Conservation (phyloP, 1,140 invertebrate genomes). For the Drosophila arawakana region DNA sequence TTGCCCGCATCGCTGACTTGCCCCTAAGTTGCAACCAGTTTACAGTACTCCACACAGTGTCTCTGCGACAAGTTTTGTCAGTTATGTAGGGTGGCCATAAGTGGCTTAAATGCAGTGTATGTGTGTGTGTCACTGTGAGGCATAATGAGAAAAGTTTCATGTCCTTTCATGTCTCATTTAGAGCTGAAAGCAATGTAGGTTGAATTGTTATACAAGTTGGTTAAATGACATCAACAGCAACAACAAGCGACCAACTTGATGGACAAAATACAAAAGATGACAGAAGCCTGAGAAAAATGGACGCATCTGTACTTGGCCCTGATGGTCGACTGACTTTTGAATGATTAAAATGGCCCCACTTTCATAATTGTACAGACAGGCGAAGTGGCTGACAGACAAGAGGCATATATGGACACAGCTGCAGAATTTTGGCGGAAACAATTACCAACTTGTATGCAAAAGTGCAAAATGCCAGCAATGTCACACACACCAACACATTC, state of each 20-base stretch:
- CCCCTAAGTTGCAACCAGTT: slow-evolving; percentile 2
- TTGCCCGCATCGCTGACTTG: slow-evolving; percentile 27
- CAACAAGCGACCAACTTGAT: slow-evolving; percentile 1
- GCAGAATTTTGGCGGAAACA: slow-evolving; percentile 72
- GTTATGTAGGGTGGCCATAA: slow-evolving; percentile 44
- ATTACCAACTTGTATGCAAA: slow-evolving; percentile 80
- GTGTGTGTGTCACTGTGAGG: slow-evolving; percentile 23
- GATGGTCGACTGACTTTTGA: slow-evolving; percentile 58
- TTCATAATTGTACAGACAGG: slow-evolving; percentile 32
- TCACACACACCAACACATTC: slow-evolving; percentile 29
- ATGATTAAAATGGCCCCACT: slow-evolving; percentile 63
- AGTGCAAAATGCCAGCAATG: slow-evolving; percentile 68
- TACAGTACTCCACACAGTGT: not conserved
- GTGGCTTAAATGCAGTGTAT: slow-evolving; percentile 39
- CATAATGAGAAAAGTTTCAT: slow-evolving; percentile 78
- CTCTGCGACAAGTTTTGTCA: slow-evolving; percentile 28
- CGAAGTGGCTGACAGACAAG: slow-evolving; percentile 2
- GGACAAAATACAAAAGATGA: slow-evolving; percentile 6
- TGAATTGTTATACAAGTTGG: slow-evolving; percentile 47
- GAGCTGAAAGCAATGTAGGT: slow-evolving; percentile 55
- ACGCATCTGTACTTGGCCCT: slow-evolving; percentile 49
- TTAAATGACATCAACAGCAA: slow-evolving; percentile 50
- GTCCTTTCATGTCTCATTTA: slow-evolving; percentile 77
- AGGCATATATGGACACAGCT: slow-evolving; percentile 36
- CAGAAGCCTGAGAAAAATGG: slow-evolving; percentile 13